Evolutionary conservation across 2,113 vertebrate genomes (phyloP).

Genomic region (Oncorhynchus kisutch): DNA sequence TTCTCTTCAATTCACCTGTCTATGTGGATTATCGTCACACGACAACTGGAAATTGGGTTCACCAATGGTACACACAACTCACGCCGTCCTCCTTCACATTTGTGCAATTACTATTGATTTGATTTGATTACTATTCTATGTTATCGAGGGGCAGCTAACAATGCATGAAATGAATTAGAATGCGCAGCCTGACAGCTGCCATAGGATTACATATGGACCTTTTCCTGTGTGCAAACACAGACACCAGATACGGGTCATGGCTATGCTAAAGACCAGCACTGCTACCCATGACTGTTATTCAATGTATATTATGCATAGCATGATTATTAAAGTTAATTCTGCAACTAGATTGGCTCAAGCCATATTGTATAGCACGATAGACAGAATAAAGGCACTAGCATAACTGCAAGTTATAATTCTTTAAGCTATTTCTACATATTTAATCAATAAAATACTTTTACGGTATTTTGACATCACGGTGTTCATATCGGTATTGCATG

Average conservation of each 20-base stretch:
- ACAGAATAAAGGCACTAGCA: too few relatives aligned
- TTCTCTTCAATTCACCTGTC: neutral
- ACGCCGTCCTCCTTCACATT: neutral
- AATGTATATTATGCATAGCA: too few relatives aligned
- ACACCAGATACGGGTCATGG: neutral
- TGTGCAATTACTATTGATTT: neutral
- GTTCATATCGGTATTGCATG: neutral
- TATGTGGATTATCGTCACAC: neutral
- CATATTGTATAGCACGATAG: too few relatives aligned
- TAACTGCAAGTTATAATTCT: too few relatives aligned
- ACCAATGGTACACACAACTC: neutral
- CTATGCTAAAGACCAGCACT: neutral
- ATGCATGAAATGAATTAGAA: neutral
- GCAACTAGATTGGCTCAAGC: too few relatives aligned
- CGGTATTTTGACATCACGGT: too few relatives aligned
- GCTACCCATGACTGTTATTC: too few relatives aligned
- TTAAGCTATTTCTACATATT: too few relatives aligned
- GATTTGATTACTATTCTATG: neutral
- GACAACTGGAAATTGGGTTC: neutral
- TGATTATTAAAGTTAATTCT: too few relatives aligned
- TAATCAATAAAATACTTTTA: too few relatives aligned
- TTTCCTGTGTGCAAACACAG: conserved; percentile 1
- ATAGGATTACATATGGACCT: neutral
- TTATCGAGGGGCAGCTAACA: neutral
- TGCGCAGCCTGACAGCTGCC: neutral